Evolutionary conservation across 35 echinoderm and acorn worm species (phyloP), one percentile per base, ranked within the genome.

Genomic region (Diadema setosum): DNA sequence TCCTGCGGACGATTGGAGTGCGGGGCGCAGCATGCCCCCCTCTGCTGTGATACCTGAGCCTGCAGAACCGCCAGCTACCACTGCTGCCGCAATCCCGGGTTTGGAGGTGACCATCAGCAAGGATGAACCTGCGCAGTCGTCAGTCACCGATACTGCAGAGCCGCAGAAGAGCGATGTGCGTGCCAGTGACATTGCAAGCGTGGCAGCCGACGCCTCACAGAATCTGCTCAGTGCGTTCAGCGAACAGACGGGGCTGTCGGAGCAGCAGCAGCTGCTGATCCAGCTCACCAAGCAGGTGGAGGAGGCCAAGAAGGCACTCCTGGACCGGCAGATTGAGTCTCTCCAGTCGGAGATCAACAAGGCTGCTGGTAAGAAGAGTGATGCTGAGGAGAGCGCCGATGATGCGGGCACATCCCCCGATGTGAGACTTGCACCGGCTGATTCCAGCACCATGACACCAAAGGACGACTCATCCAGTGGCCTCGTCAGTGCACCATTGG

Each of bases 251-350:
- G 83, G 87, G 40, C 65, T 99, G 46, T 87, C 92, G 0, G 96
- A 99, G 35, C 96, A 99, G 67, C 92, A 99, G 49, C 92, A 99
- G 56, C 56, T 94, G 18, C 58, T 99, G 20, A 90, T 94, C 21
- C 80, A 89, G 34, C 93, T 99, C 50, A 94, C 96, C 33, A 83
- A 93, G 46, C 92, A 99, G 46, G 92, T 99, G 23, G 96, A 99
- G 63, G 89, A 94, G 29, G 96, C 96, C 34, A 99, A 99, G 78
- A 99, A 95, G 59, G 96, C 96, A 1, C 83, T 99, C 16, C 83
- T 99, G 46, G 96, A 99, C 63, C 61, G 90, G 57, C 96, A 99
- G 75, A 99, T 99, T 17, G 92, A 93, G 82, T 94, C 92, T 0
- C 52, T 99, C 36, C 96, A 99, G 58, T 91, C 89, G 0, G 89